phyloP scores from a whole-genome alignment of 2,888 invertebrate species.

The Panopea generosa region DNA sequence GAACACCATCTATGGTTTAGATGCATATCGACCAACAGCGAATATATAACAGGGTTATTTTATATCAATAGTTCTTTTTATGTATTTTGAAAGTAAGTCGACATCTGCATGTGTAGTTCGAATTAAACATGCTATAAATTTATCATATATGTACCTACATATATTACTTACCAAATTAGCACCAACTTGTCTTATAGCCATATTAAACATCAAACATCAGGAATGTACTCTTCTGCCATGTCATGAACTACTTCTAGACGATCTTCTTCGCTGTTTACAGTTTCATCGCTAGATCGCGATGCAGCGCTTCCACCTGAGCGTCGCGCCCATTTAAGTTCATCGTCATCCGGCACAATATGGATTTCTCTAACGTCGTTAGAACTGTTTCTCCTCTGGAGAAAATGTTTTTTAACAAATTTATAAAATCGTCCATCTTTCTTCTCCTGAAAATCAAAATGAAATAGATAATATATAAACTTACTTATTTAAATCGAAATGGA shows the following conservation, averaged over 20 bases:
- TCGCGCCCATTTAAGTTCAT: slow-evolving; percentile 70
- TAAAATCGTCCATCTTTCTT: slow-evolving; percentile 65
- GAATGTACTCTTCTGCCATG: slow-evolving; percentile 65
- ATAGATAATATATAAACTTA: too few species aligned
- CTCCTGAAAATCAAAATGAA: slow-evolving; percentile 37
- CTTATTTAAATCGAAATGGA: too few species aligned
- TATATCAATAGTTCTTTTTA: too few species aligned
- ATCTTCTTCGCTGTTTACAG: slow-evolving; percentile 56
- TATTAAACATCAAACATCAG: slow-evolving; percentile 34
- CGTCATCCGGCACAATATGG: slow-evolving; percentile 69
- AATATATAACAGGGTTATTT: too few species aligned
- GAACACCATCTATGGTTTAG: too few species aligned
- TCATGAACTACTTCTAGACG: slow-evolving; percentile 67
- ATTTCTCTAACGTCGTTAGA: slow-evolving; percentile 71
- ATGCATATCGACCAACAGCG: too few species aligned
- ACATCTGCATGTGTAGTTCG: too few species aligned
- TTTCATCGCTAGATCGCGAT: slow-evolving; percentile 69
- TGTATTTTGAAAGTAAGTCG: too few species aligned
- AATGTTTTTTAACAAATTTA: slow-evolving; percentile 68
- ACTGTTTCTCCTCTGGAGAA: slow-evolving; percentile 56
- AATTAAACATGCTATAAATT: too few species aligned
- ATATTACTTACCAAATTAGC: slow-evolving; percentile 53
- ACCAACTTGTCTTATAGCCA: slow-evolving; percentile 21
- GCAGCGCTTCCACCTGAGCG: slow-evolving; percentile 69
- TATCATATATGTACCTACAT: too few species aligned